Evolutionary conservation across 92 coral and sea anemone species (phyloP).

Genomic region (Porites divaricata): DNA sequence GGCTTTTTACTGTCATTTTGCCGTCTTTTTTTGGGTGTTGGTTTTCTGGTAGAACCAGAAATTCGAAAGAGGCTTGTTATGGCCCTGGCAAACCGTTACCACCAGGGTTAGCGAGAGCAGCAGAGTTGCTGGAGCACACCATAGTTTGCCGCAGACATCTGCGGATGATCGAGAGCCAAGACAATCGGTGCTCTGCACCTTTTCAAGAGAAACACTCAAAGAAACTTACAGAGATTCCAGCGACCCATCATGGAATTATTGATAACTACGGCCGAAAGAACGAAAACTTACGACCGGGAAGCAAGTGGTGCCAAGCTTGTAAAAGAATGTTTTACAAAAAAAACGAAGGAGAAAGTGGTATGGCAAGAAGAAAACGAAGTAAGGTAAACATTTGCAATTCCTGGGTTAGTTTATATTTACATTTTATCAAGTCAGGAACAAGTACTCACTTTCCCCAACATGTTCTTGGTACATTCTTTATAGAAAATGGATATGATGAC

Average conservation of each 20-base stretch:
- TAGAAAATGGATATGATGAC: background rate
- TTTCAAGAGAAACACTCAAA: background rate
- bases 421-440: no score
- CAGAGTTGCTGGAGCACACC: background rate
- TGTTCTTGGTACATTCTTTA: background rate
- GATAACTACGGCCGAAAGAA: background rate
- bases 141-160: background rate
- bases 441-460: no score
- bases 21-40: background rate
- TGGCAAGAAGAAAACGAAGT: no score
- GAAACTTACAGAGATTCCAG: background rate
- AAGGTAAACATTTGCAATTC: no score
- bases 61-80: background rate
- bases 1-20: background rate
- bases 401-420: no score
- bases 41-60: slow-evolving; percentile 3
- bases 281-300: background rate
- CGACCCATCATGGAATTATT: background rate
- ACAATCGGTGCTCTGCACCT: slow-evolving; percentile 7
- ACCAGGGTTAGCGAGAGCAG: slow-evolving; percentile 7
- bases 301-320: slow-evolving; percentile 6
- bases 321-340: background rate
- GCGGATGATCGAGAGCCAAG: slow-evolving; percentile 4
- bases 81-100: background rate
- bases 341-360: background rate